Base-by-base conservation (phyloP, 2,797 vertebrate genomes). In the Bradypodion pumilum region DNA sequence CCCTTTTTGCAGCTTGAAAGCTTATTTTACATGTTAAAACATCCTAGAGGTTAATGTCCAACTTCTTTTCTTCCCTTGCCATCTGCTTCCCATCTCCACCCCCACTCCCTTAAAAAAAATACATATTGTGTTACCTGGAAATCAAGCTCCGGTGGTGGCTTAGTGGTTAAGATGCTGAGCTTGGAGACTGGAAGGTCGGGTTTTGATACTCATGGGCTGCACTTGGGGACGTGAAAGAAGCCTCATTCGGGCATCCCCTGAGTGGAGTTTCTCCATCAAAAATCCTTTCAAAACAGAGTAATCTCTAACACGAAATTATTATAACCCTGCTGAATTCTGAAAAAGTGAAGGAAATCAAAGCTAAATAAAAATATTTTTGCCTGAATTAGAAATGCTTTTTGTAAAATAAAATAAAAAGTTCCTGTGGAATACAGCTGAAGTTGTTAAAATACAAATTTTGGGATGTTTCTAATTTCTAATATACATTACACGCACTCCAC, bases 121-220 rank as follows among this genome's bases (percentile, higher is more conserved):
- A 79, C 83, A 90, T 72, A 84, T 91, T 93, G 89, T 92, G 92
- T 94, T 93, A 91, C 87, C 84, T 63, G 84, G 91, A 91, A 94
- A 90, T 86, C 88, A 92, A 87, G n/a, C n/a, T n/a, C n/a, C n/a
- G n/a, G n/a, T n/a, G n/a, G n/a, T n/a, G n/a, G n/a, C n/a, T n/a
- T n/a, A n/a, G n/a, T n/a, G n/a, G n/a, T n/a, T n/a, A n/a, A n/a
- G n/a, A n/a, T n/a, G n/a, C n/a, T n/a, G n/a, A n/a, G n/a, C n/a
- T n/a, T n/a, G n/a, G n/a, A n/a, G n/a, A n/a, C n/a, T n/a, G n/a
- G n/a, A n/a, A n/a, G n/a, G n/a, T n/a, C n/a, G n/a, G n/a, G n/a
- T n/a, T n/a, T n/a, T n/a, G n/a, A n/a, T n/a, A n/a, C n/a, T n/a
- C n/a, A n/a, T n/a, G n/a, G n/a, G n/a, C n/a, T n/a, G n/a, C n/a